Evolutionary conservation across 2,888 invertebrate genomes (phyloP), one percentile per base, ranked within the genome.

Genomic region (Rhaphigaster nebulosa): DNA sequence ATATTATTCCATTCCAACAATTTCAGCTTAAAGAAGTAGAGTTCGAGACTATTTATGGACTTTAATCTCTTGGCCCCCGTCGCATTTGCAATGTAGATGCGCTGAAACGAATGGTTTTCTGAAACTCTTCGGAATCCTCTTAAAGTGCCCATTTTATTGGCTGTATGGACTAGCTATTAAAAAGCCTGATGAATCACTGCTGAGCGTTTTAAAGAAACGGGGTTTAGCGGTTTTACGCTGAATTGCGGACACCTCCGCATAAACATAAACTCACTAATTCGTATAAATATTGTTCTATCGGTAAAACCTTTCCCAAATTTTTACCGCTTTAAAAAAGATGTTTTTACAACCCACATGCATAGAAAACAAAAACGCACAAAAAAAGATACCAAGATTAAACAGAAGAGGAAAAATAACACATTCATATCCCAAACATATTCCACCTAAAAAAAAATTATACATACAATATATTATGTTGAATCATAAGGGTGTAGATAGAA

Each of bases 71-170:
- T 8, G 20, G 70, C 70, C 20, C 38, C 70, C 34, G 18, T 8
- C 70, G 34, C 70, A 76, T 76, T 76, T 76, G 34, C 70, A 76
- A 76, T 76, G 70, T 76, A 76, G 70, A 76, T 76, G 38, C 29
- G 29, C 6, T 10, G 38, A 20, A 76, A 76, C 8, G 70, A 76
- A 76, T 38, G 34, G 70, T 76, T 76, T 70, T 38, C 34, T 76
- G 70, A 38, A 76, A 38, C 70, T 76, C 34, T 76, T 34, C 38
- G 29, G 38, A 76, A 76, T 76, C 70, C 70, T 76, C 70, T 76
- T 76, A 76, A 76, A 76, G 20, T 38, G 34, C 5, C 70, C 23
- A 76, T 76, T 76, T 38, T 76, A 76, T 76, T 38, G 34, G 6
- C 29, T 76, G 70, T 38, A 76, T 76, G 70, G 34, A 15, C 20